Conservation (phyloP, 2,888 invertebrate genomes). For the Epinotia brunnichana region DNA sequence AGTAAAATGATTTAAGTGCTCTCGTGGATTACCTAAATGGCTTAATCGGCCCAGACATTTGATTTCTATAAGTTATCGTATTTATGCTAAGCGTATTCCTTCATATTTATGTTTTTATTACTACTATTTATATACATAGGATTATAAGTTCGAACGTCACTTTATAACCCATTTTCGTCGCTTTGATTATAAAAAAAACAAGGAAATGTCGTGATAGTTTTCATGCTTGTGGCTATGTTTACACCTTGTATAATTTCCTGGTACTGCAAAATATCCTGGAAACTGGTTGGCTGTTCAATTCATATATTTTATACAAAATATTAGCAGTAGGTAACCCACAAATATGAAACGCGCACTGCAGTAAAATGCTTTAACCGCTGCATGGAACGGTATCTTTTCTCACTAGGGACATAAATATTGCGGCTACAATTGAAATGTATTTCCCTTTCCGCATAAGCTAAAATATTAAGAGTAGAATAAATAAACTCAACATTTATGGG, state of each 20-base stretch:
- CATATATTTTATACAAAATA: neutral
- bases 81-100: too few relatives aligned
- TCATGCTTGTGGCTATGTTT: too few relatives aligned
- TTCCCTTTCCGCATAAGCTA: conserved; percentile 8
- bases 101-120: too few relatives aligned
- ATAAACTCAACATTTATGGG: conserved; percentile 1
- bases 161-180: too few relatives aligned
- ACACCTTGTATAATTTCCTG: neutral
- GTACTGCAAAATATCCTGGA: neutral
- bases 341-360: conserved; percentile 2
- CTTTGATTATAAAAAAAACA: too few relatives aligned
- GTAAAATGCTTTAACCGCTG: conserved; percentile 2
- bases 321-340: neutral
- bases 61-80: too few relatives aligned
- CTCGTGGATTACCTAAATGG: too few relatives aligned
- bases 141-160: too few relatives aligned
- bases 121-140: too few relatives aligned
- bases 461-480: neutral
- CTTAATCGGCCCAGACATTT: too few relatives aligned
- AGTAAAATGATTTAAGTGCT: too few relatives aligned
- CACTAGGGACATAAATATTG: conserved; percentile 9
- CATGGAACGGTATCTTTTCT: neutral
- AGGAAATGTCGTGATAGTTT: too few relatives aligned
- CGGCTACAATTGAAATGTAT: conserved; percentile 7
- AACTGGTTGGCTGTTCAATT: neutral